Base-by-base conservation (phyloP, 2,113 vertebrate species). In the Syrmaticus mikado region DNA sequence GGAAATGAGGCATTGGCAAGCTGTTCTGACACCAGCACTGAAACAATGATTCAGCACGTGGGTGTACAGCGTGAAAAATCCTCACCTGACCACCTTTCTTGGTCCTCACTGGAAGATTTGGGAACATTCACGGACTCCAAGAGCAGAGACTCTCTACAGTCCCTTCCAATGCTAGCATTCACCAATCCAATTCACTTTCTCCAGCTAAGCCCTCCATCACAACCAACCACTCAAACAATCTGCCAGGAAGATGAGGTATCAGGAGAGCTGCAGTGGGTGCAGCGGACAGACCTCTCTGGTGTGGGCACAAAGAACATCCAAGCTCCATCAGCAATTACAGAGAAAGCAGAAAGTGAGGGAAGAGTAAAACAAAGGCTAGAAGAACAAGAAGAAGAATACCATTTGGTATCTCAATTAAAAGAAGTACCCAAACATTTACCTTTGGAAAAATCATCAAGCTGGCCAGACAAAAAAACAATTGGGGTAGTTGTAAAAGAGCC, bases 391-490 rank as follows among this genome's bases (percentile, higher is more conserved):
- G 87, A 83, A 46, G 24, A 79, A 8, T 13, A 16, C 17, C 15
- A 4, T 45, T 30, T 41, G 10, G 14, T 27, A 32, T 22, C n/a
- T 62, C 92, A 85, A 22, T 60, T 70, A 36, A 94, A 77, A 32
- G 73, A 72, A 77, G 28, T 6, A 21, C 41, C 85, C 45, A 86
- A 82, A 67, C 98, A 97, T 25, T 67, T 84, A 6, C 97, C 92
- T 3, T 96, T 98, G 79, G 98, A 98, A 94, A 98, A 98, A 83
- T 94, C 97, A 3, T 97, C 97, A 52, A 98, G 98, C 83, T 98
- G 98, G 92, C 97, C 98, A 27, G 93, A 97, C 28, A 95, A 96
- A 82, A 94, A 82, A 58, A 1, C 3, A 0, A 1, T 20, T 5
- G 68, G 58, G n/a, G 21, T 52, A 25, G 71, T 53, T 46, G 27